Conservation (phyloP, 2,797 vertebrate species). For the Heteromormyrus szaboi region DNA sequence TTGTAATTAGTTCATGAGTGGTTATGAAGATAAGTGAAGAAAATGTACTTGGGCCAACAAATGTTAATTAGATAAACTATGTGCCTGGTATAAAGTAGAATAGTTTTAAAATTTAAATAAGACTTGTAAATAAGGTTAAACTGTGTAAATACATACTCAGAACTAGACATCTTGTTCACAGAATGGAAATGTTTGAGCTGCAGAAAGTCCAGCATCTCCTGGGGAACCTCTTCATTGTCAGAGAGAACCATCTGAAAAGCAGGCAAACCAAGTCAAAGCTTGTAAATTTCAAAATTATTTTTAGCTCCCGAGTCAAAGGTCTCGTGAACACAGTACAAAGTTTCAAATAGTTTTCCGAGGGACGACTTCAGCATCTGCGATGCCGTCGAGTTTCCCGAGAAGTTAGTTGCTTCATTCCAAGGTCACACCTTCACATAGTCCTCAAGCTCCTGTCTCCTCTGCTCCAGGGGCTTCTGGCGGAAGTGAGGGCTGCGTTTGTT, state of each 20-base stretch:
- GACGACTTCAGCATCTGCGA: neutral
- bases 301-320: neutral
- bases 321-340: neutral
- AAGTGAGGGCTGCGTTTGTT: conserved; percentile 76
- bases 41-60: neutral
- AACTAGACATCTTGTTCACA: conserved; percentile 54
- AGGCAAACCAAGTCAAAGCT: neutral
- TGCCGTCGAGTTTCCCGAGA: neutral
- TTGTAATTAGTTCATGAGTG: neutral
- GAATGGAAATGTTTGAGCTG: conserved; percentile 66
- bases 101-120: neutral
- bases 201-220: conserved; percentile 68
- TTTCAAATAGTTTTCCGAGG: neutral
- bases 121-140: neutral
- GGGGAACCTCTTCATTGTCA: conserved; percentile 61
- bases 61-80: neutral
- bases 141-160: conserved; percentile 52
- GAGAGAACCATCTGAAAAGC: conserved; percentile 55
- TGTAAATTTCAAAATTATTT: neutral
- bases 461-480: conserved; percentile 76
- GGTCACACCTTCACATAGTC: conserved; percentile 72
- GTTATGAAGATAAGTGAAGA: neutral
- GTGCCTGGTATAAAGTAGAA: neutral
- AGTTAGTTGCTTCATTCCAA: neutral
- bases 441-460: conserved; percentile 81